Conservation (phyloP, 2,797 vertebrate genomes). For the Anas georgica region DNA sequence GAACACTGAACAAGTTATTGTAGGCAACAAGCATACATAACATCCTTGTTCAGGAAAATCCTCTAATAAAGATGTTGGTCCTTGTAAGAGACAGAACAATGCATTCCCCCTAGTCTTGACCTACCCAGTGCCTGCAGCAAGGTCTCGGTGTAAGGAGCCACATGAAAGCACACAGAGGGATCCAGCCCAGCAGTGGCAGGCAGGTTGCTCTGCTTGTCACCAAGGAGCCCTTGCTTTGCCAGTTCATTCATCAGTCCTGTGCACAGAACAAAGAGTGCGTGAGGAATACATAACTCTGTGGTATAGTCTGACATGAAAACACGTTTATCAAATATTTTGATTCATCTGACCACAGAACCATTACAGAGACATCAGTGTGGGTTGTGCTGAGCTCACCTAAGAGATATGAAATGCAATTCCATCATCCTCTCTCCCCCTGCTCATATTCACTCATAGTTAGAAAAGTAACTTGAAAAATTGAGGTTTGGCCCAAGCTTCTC, state of each 20-base stretch:
- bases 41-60: background rate
- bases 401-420: background rate
- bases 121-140: conserved; percentile 71
- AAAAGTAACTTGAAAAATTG: background rate
- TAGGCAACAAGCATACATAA: background rate
- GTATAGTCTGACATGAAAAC: background rate
- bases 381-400: background rate
- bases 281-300: background rate
- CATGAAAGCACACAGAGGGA: conserved; percentile 67
- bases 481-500: background rate
- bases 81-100: background rate
- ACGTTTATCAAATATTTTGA: background rate
- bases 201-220: background rate
- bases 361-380: background rate
- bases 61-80: background rate
- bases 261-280: background rate
- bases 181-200: background rate
- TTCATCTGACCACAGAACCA: background rate
- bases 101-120: background rate
- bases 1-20: background rate
- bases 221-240: conserved; percentile 38
- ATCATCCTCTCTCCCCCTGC: background rate
- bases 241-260: conserved; percentile 76
- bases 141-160: conserved; percentile 55
- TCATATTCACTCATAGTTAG: too few relatives aligned